Base-by-base conservation (phyloP, 2,113 vertebrate genomes). In the Macquaria australasica region DNA sequence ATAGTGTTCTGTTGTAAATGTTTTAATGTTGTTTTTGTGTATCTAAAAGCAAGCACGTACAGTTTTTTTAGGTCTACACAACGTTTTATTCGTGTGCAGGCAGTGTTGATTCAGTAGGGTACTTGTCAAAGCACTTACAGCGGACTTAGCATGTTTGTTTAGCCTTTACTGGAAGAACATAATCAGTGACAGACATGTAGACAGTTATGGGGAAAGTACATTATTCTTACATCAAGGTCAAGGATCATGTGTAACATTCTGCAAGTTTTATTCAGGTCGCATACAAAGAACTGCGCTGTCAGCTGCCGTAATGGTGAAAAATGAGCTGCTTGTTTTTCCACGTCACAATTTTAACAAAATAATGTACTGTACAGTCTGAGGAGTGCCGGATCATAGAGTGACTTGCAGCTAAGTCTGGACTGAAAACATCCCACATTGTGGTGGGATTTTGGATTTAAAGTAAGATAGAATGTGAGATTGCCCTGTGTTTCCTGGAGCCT, bases 131-230 rank as follows among this genome's bases (percentile, higher is more conserved):
- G 68, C 11, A 12, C 10, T 45, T 59, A 48, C 20, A 60, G 16
- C 14, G 6, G 18, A 51, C 55, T 66, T 51, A 78, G 37, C 48
- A 48, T 56, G 76, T 86, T 66, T 60, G 21, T 64, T 63, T 8
- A 73, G 50, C 34, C 18, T 83, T 92, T 91, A 85, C 82, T 74
- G 84, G 79, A 85, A 90, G 48, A 66, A 43, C 14, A 48, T 39
- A 34, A 72, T 53, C 23, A 34, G 23, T 73, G 39, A 72, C 82
- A 79, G 28, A 34, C 6, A 81, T 69, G 51, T 67, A 28, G 66
- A 41, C 66, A 41, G 56, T 77, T 80, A 25, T 10, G 31, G 86
- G 89, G 87, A 85, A 91, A 91, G 87, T 88, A 89, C 86, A 70
- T 69, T 71, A 37, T 60, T 71, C 31, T 64, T 82, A 18, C 41